A percentile compares a stretch with the other conserved stretches of the same genome.
Evolutionary conservation across 2,113 vertebrate genomes (phyloP).

Genomic region (Gavia stellata): DNA sequence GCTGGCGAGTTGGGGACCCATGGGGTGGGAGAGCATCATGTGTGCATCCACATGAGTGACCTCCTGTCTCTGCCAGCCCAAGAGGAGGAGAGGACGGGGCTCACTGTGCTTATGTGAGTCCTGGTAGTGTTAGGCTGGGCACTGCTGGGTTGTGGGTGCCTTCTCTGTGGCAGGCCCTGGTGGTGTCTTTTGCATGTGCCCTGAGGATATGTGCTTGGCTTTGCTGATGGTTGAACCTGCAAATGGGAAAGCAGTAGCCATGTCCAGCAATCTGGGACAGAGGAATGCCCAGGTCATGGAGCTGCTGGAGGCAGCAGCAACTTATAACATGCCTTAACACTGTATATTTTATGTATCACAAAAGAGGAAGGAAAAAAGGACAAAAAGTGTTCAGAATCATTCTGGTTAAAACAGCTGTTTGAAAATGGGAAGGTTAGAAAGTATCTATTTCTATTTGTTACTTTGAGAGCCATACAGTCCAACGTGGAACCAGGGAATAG

Average conservation of each 20-base stretch:
- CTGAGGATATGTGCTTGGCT: accelerated
- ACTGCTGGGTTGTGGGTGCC: neutral
- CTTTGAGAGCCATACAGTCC: neutral
- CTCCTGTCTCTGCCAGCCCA: neutral
- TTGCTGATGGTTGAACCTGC: neutral
- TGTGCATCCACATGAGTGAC: neutral
- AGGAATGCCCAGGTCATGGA: neutral
- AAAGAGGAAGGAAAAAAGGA: neutral
- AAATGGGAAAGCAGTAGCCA: neutral
- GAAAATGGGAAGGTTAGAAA: neutral
- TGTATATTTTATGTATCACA: neutral
- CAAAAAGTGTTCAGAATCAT: neutral
- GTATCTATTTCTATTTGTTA: neutral
- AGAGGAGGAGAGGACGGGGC: neutral
- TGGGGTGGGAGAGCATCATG: no score
- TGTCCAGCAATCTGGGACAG: accelerated
- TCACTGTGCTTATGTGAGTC: neutral
- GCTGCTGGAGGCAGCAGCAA: neutral
- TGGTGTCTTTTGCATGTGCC: neutral
- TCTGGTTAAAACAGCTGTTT: neutral
- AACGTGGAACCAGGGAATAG: neutral
- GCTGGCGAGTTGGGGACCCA: accelerated
- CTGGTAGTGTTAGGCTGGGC: neutral
- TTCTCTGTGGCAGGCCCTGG: neutral
- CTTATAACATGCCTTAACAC: neutral